Conservation (phyloP, 2,113 vertebrate genomes). For the Aviceda subcristata region DNA sequence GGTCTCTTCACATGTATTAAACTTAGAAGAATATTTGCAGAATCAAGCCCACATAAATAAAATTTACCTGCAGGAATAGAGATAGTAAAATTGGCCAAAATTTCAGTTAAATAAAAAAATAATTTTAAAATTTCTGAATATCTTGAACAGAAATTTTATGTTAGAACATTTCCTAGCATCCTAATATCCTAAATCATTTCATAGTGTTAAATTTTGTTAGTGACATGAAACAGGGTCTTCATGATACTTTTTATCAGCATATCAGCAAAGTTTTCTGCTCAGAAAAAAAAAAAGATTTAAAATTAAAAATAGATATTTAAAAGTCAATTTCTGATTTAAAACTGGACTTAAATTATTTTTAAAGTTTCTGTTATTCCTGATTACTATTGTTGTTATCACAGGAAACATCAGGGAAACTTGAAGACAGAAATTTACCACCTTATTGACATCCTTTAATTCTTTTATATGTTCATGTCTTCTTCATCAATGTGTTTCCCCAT, state of each 20-base stretch:
- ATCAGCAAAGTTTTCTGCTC: neutral
- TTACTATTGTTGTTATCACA: neutral
- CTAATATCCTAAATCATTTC: neutral
- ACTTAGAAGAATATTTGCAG: neutral
- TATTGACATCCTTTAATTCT: neutral
- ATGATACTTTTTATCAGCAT: neutral
- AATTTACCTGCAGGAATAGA: neutral
- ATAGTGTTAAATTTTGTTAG: neutral
- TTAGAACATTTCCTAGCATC: neutral
- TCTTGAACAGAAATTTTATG: neutral
- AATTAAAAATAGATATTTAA: neutral
- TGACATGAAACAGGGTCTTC: neutral
- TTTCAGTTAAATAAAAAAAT: neutral
- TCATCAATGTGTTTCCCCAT: neutral
- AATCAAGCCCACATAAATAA: neutral
- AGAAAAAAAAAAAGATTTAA: neutral
- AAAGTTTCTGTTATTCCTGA: neutral
- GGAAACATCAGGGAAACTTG: neutral
- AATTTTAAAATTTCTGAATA: neutral
- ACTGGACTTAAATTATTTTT: neutral
- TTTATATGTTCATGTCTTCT: neutral
- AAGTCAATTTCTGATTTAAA: neutral
- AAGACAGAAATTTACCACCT: neutral
- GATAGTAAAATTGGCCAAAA: neutral
- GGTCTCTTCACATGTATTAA: neutral